phyloP scores from a whole-genome alignment of 2,888 invertebrate species.

The Eupithecia subumbrata region DNA sequence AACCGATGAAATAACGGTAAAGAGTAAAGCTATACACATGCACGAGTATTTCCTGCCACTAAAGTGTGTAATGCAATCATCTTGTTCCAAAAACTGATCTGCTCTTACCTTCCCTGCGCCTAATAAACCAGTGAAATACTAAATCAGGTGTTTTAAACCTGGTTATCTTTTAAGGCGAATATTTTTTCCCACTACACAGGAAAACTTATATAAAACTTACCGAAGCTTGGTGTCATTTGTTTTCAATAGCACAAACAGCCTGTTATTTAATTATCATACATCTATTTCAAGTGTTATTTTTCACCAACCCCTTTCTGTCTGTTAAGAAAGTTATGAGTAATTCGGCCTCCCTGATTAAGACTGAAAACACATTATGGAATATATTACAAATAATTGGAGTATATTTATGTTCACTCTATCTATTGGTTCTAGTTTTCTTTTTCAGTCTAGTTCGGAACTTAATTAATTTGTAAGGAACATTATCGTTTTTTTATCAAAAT shows the following conservation, averaged over 20 bases:
- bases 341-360: slow-evolving; percentile 34
- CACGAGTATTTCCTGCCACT: background rate
- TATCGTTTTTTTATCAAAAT: background rate
- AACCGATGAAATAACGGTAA: slow-evolving; percentile 63
- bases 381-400: slow-evolving; percentile 21
- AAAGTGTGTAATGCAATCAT: background rate
- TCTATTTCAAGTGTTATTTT: background rate
- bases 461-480: slow-evolving; percentile 18
- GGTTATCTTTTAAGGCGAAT: background rate
- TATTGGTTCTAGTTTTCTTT: slow-evolving; percentile 13
- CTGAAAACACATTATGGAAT: slow-evolving; percentile 28
- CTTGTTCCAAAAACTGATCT: background rate
- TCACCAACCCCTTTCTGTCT: background rate
- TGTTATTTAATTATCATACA: background rate
- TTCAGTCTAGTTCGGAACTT: slow-evolving; percentile 32
- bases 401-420: slow-evolving; percentile 17
- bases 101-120: background rate
- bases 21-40: background rate
- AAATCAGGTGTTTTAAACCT: background rate
- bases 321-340: background rate
- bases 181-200: background rate
- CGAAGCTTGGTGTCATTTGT: background rate
- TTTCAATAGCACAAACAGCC: background rate
- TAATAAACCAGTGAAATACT: background rate
- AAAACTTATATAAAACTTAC: background rate